Percentiles rank a stretch among this genome's conserved stretches.
Evolutionary conservation across 1,140 invertebrate species (phyloP).

Genomic region (Lerema accius): DNA sequence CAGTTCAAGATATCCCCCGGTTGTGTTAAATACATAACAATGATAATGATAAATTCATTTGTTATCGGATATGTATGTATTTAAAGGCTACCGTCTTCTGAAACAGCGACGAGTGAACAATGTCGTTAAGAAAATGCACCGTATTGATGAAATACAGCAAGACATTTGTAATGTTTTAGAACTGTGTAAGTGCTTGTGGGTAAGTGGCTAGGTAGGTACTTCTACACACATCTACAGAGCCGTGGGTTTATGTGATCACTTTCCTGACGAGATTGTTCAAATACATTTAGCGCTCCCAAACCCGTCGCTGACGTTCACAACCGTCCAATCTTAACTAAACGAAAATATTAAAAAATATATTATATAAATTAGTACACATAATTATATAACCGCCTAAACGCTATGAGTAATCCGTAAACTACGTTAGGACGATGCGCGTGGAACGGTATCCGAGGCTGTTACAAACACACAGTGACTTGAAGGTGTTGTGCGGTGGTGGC

Average conservation of each 20-base stretch:
- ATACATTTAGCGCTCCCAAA: neutral
- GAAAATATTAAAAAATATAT: constrained; percentile 21
- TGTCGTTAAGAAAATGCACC: constrained; percentile 20
- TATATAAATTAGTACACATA: constrained; percentile 14
- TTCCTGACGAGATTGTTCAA: constrained; percentile 23
- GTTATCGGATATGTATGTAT: constrained; percentile 68
- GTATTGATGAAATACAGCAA: no score
- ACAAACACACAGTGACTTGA: constrained; percentile 41
- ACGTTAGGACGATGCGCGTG: constrained; percentile 23
- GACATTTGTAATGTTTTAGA: no score
- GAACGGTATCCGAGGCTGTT: constrained; percentile 63
- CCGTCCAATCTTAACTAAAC: constrained; percentile 43
- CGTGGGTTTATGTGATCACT: constrained; percentile 5
- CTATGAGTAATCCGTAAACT: constrained; percentile 23
- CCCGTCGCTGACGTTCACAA: constrained; percentile 45
- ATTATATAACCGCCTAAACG: constrained; percentile 25
- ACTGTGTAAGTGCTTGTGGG: no score
- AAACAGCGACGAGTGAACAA: constrained; percentile 32
- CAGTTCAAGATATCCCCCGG: neutral
- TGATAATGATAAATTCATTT: constrained; percentile 55
- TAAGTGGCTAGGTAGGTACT: no score
- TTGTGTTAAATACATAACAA: constrained; percentile 18
- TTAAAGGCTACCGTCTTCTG: constrained; percentile 39
- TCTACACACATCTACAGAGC: neutral
- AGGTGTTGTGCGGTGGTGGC: constrained; percentile 34